Evolutionary conservation across 2,797 vertebrate species (phyloP).

Genomic region (Lindbergichthys nudifrons): DNA sequence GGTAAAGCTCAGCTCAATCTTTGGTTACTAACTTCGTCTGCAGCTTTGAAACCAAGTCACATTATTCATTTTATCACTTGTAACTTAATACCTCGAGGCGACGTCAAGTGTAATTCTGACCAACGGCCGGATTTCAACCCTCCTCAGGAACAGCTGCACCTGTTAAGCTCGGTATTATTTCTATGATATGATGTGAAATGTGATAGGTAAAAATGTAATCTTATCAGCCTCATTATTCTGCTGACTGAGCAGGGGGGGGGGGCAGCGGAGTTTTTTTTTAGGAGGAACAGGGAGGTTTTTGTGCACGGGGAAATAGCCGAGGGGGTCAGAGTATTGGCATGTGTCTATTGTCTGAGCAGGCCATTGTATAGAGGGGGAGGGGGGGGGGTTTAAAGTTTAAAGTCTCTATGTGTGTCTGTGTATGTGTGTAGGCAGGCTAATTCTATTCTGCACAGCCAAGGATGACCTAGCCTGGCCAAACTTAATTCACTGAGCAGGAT

Average conservation of each 20-base stretch:
- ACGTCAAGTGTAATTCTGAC: neutral
- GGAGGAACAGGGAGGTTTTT: slow-evolving; percentile 58
- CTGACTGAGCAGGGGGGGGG: slow-evolving; percentile 43
- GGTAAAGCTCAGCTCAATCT: slow-evolving; percentile 36
- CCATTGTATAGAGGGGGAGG: slow-evolving; percentile 54
- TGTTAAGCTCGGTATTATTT: slow-evolving; percentile 46
- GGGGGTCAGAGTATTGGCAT: slow-evolving; percentile 78
- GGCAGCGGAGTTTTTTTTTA: slow-evolving; percentile 3
- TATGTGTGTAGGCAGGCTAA: slow-evolving; percentile 72
- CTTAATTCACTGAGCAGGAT: slow-evolving; percentile 65
- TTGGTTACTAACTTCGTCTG: slow-evolving; percentile 45
- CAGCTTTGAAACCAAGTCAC: slow-evolving; percentile 33
- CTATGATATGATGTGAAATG: slow-evolving; percentile 52
- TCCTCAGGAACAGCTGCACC: slow-evolving; percentile 45
- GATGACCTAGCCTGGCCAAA: slow-evolving; percentile 67
- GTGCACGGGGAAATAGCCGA: slow-evolving; percentile 51
- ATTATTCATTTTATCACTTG: slow-evolving; percentile 45
- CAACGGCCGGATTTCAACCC: slow-evolving; percentile 38
- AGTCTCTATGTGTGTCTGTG: slow-evolving; percentile 62
- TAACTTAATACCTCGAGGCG: slow-evolving; percentile 29
- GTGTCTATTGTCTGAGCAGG: slow-evolving; percentile 80
- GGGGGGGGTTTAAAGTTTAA: slow-evolving; percentile 72
- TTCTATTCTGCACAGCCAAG: slow-evolving; percentile 77
- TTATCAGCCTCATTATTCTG: slow-evolving; percentile 61
- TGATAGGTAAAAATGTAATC: slow-evolving; percentile 48